Evolutionary conservation across 2,113 vertebrate species (phyloP).

Genomic region (Pollachius pollachius): DNA sequence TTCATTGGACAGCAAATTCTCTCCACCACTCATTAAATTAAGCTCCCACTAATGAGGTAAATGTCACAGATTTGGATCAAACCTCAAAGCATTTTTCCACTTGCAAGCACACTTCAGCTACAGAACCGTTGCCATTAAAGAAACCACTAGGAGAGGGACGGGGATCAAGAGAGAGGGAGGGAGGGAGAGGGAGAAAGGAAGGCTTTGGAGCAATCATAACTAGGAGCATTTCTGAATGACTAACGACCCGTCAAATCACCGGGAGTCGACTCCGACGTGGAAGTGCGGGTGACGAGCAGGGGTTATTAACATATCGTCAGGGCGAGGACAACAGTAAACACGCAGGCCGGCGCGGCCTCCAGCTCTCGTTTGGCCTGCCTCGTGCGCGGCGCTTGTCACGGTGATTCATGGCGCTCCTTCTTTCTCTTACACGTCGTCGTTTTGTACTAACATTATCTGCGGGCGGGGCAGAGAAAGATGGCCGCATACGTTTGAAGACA

Average conservation of each 20-base stretch:
- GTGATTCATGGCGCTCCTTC: slow-evolving; percentile 54
- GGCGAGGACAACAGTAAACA: slow-evolving; percentile 34
- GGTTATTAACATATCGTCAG: slow-evolving; percentile 43
- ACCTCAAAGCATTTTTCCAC: background rate
- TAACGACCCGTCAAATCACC: slow-evolving; percentile 48
- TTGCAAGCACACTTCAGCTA: background rate
- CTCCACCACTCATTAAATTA: background rate
- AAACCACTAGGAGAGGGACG: background rate
- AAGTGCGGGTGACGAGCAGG: slow-evolving; percentile 20
- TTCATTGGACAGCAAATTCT: background rate
- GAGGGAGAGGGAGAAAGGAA: background rate
- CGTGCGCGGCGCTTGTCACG: slow-evolving; percentile 48
- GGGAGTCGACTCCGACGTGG: slow-evolving; percentile 41
- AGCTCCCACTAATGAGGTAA: background rate
- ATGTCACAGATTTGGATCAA: background rate
- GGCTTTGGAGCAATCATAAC: background rate
- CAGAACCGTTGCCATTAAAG: background rate
- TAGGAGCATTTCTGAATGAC: slow-evolving; percentile 38
- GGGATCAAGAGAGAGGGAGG: background rate
- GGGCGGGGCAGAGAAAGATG: slow-evolving; percentile 31
- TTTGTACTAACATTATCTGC: slow-evolving; percentile 59
- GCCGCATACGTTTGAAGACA: slow-evolving; percentile 26
- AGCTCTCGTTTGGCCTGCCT: slow-evolving; percentile 14
- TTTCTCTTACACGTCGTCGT: slow-evolving; percentile 36
- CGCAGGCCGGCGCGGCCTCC: slow-evolving; percentile 4